Base-by-base conservation (phyloP, 1,140 invertebrate genomes). In the Parapsyche elsis region DNA sequence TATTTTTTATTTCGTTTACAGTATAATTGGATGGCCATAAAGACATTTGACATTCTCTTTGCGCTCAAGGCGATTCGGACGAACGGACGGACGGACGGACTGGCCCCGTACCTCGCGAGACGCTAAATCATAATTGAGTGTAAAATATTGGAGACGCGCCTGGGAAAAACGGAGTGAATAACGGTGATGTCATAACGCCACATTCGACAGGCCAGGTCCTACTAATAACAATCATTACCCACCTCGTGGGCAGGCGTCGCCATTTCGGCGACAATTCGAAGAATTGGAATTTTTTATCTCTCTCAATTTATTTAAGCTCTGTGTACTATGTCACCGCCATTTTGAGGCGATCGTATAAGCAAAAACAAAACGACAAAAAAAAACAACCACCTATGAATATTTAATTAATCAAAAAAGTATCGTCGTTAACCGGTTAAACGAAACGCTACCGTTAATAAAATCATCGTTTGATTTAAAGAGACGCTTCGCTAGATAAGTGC, bases 11-110 rank as follows among this genome's bases (percentile, higher is more conserved):
- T 77, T 64, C 59, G 19, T 67, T 67, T 67, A 67, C 64, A 67
- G 64, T 45, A 81, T 81, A 81, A 81, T 81, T 81, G 81, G 81
- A 79, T 46, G 74, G 74, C 81, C 81, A 81, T 81, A 81, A 81
- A 81, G 81, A 81, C 81, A 81, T 81, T 81, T 81, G 81, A 81
- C 81, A 81, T 81, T 81, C 81, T 76, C 73, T 77, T 59, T 12
- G 9, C 61, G 81, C 81, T 61, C 81, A 67, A 53, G 81, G 81
- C 81, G 24, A 16, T 16, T 30, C 73, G 44, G 71, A 44, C 45
- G 49, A 10, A 61, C 57, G 44, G 46, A 44, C 38, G 74, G 71
- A 38, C 59, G 64, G 19, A 78, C 61, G 26, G n/a, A 12, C n/a
- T 77, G 26, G 46, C 49, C 49, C 64, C 49, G 49, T 14, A 53